Base-by-base conservation (phyloP, 2,113 vertebrate genomes). In the Oophaga pumilio region DNA sequence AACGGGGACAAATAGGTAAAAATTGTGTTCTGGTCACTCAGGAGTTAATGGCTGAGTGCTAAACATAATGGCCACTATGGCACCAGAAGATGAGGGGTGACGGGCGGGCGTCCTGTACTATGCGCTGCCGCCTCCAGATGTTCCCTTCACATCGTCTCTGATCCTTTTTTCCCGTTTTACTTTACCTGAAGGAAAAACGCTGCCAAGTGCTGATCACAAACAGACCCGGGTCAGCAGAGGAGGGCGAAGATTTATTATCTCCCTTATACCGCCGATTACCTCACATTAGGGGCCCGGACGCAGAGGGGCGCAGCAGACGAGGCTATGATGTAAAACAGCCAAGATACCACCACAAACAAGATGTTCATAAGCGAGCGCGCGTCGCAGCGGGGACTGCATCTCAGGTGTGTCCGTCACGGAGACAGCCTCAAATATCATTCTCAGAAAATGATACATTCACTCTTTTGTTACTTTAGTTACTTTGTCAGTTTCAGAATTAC, bases 201-300 rank as follows among this genome's bases (percentile, higher is more conserved):
- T 80, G 77, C 56, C 53, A 18, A 17, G 11, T 14, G 6, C 28
- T 24, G 80, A 82, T 82, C 17, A 50, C 80, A 82, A 82, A 50
- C 80, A 82, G 80, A 82, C 60, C 43, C 80, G n/a, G 49, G 68
- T 82, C 24, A 49, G 11, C 60, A 49, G 12, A 33, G 22, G 60
- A 64, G 60, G 56, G 26, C 60, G 20, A 24, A 50, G 71, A 74
- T 74, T 50, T 74, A 49, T 74, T 9, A 74, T 8, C 20, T 14
- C 76, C 14, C 78, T 81, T 17, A 28, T 59, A 60, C 15, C 62
- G 7, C 5, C 33, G 78, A 81, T 81, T 80, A 56, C 77, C 59
- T 60, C 52, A 80, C 50, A 60, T 60, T 60, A 81, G 56, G 59
- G 59, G 78, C 59, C 52, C 77, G 52, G 52, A 17, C 52, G 4